Evolutionary conservation across 1,140 invertebrate genomes (phyloP), one percentile per base, ranked within the genome.

Genomic region (Apis dorsata): DNA sequence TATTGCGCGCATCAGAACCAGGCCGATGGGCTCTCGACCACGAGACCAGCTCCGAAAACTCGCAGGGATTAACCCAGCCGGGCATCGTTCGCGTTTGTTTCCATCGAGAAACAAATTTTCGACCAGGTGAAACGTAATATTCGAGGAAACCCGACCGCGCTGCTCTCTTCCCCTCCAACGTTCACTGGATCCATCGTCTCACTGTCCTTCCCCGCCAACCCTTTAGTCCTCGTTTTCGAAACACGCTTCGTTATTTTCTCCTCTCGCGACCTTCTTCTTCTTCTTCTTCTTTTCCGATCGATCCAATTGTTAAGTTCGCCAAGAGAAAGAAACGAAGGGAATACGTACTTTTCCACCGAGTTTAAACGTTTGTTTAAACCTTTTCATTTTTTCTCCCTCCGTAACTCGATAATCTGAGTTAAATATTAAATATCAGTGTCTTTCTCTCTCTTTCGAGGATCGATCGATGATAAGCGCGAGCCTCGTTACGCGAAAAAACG

Each of bases 41-140:
- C n/a, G 49, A 28, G 70, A 19, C 17, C 17, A 11, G 7, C 8
- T 15, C 15, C 34, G 24, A 78, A 60, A 78, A 59, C 70, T 79
- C 76, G 21, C 15, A 44, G 51, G 55, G 44, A 66, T 78, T 57
- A 78, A 78, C 69, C 76, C 19, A 13, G 19, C 3, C 63, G 51
- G 51, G 53, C 65, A 69, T 21, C 9, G 55, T 44, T 13, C 62
- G 62, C 19, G 24, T 15, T 24, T 21, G n/a, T 51, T 60, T 78
- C 34, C 75, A 59, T 15, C 7, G 4, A 13, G 28, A 55, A 69
- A 68, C 65, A 55, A 70, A 79, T 79, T 44, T 79, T 79, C 53
- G n/a, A n/a, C 34, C 21, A 49, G 53, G 15, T 24, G 66, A 69
- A 69, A 63, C 44, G 65, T 49, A 59, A 79, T 79, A 79, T 17